Percentiles rank a stretch among this genome's conserved stretches.
These are phyloP conservation scores for Dinothrombium tinctorium DNA, from an alignment of 1,140 invertebrate species.

Conservation along the genomic window DNA sequence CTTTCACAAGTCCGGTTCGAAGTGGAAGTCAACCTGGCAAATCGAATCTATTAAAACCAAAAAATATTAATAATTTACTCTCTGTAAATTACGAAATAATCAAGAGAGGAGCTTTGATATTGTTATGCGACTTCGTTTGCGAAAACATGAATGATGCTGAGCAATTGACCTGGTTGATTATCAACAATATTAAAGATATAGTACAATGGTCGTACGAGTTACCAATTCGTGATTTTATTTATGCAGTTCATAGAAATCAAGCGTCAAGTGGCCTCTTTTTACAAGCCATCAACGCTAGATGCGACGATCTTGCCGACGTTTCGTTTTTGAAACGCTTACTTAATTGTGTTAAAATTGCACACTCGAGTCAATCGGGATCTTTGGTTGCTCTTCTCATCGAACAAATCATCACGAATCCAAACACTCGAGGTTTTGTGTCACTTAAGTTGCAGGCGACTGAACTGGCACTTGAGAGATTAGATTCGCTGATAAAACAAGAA, in stretches of 20 bases:
- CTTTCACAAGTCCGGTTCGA: not conserved
- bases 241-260: constrained; percentile 36
- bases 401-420: not conserved
- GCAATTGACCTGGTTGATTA: constrained; percentile 47
- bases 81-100: constrained; percentile 29
- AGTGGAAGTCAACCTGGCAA: too few species aligned
- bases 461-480: not conserved
- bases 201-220: constrained; percentile 32
- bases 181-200: constrained; percentile 40
- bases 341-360: constrained; percentile 36
- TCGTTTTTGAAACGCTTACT: constrained; percentile 30
- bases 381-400: constrained; percentile 17
- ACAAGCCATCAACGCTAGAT: constrained; percentile 34
- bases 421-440: not conserved
- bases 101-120: constrained; percentile 18
- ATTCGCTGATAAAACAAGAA: not conserved
- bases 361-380: constrained; percentile 31
- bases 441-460: not conserved
- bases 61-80: not conserved
- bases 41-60: too few species aligned
- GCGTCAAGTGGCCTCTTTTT: constrained; percentile 42
- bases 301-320: constrained; percentile 26
- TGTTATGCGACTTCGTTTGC: constrained; percentile 22
- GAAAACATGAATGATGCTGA: constrained; percentile 43
- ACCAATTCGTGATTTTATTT: constrained; percentile 36